These are phyloP conservation scores for Calliopsis andreniformis DNA, from an alignment of 1,140 invertebrate species.

Conservation along the genomic window DNA sequence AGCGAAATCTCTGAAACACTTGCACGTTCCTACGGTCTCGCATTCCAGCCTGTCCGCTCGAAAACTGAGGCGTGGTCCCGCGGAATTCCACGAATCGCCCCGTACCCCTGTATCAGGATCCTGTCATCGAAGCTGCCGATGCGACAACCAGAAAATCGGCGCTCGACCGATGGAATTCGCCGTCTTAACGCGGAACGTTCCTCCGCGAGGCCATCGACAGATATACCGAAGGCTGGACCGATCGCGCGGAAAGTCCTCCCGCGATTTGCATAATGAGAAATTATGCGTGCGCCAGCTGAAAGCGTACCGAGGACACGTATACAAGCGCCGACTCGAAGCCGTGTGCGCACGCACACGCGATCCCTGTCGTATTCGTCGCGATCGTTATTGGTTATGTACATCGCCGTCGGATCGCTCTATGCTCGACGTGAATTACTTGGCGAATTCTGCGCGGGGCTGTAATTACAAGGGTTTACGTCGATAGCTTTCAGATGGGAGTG, in stretches of 20 bases:
- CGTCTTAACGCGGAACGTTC: conserved; percentile 17
- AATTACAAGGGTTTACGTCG: conserved; percentile 48
- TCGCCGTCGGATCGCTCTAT: conserved; percentile 37
- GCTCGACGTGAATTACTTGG: conserved; percentile 54
- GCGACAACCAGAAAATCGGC: conserved; percentile 32
- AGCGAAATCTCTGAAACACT: no score
- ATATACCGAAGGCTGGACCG: conserved; percentile 18
- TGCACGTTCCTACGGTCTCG: neutral
- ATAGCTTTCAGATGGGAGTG: conserved; percentile 24
- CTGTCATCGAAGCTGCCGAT: conserved; percentile 12
- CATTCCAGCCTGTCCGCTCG: conserved; percentile 1
- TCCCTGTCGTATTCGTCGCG: conserved; percentile 21
- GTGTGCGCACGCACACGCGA: neutral
- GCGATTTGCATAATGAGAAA: conserved; percentile 71
- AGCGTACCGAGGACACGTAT: conserved; percentile 40
- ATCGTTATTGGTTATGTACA: conserved; percentile 68
- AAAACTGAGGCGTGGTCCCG: conserved; percentile 24
- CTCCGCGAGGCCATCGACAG: conserved; percentile 5
- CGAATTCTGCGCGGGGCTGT: conserved; percentile 48
- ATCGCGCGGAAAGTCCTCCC: conserved; percentile 33
- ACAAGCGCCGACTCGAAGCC: neutral
- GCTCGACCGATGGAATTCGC: neutral
- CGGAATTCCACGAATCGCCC: conserved; percentile 12
- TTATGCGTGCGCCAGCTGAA: conserved; percentile 57
- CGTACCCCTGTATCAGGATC: conserved; percentile 3